A percentile compares a stretch with the other conserved stretches of the same genome.
Conservation (phyloP, 2,113 vertebrate species). For the Rattus norvegicus region DNA sequence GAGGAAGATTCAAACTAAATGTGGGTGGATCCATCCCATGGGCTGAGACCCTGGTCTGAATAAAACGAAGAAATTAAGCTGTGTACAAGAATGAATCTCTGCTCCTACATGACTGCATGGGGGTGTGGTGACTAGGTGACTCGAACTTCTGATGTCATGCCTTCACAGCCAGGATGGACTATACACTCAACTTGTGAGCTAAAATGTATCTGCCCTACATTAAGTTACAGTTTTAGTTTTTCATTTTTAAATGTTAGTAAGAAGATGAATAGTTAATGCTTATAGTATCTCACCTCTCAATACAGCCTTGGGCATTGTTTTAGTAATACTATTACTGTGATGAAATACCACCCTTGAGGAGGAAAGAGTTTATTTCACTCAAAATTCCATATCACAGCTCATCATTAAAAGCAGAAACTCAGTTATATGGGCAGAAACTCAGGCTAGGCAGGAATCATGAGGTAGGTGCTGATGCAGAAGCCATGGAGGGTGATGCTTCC, state of each 20-base stretch:
- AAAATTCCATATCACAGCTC: background rate
- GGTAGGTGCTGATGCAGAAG: background rate
- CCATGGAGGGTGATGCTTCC: background rate
- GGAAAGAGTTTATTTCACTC: background rate
- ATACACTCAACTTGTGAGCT: background rate
- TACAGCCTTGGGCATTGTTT: too few relatives aligned
- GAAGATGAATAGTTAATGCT: background rate
- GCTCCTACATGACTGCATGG: background rate
- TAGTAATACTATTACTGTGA: background rate
- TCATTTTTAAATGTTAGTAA: background rate
- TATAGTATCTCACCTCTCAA: background rate
- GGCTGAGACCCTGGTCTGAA: too few relatives aligned
- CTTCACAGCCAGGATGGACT: background rate
- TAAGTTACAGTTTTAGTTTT: too few relatives aligned
- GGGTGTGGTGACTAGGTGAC: background rate
- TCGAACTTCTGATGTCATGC: background rate
- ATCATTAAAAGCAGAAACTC: background rate
- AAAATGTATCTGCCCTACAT: too few relatives aligned
- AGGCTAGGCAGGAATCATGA: too few relatives aligned
- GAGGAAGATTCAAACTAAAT: background rate
- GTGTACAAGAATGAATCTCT: too few relatives aligned
- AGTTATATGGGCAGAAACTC: background rate
- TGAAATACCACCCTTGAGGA: background rate
- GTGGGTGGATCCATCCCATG: background rate
- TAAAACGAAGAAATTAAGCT: too few relatives aligned